These are phyloP conservation scores for Drosophila buzzatii DNA, from an alignment of 2,888 invertebrate genomes.

Conservation along the genomic window DNA sequence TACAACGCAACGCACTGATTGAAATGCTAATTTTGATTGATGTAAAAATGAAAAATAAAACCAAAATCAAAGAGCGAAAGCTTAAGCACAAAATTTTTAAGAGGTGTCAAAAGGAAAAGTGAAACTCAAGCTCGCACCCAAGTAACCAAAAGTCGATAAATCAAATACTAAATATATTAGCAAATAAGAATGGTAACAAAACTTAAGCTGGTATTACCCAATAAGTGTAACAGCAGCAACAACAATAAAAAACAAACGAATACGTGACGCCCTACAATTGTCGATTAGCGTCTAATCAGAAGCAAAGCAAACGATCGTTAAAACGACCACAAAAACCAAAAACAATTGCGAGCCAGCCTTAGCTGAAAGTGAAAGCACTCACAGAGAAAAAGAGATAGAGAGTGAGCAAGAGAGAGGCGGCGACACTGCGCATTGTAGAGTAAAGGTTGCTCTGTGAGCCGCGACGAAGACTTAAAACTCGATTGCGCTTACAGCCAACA, in stretches of 20 bases:
- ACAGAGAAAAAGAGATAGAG: constrained; percentile 17
- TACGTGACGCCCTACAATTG: constrained; percentile 44
- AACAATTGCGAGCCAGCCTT: constrained; percentile 65
- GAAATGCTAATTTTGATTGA: constrained; percentile 78
- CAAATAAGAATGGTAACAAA: constrained; percentile 44
- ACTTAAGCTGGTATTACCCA: constrained; percentile 40
- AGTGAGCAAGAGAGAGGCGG: constrained; percentile 21
- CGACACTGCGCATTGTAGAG: constrained; percentile 22
- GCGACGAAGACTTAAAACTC: constrained; percentile 42
- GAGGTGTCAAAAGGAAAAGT: constrained; percentile 73
- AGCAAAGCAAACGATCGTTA: constrained; percentile 47
- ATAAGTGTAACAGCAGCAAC: constrained; percentile 34
- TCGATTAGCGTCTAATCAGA: constrained; percentile 60
- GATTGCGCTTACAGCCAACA: constrained; percentile 51
- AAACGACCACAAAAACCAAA: constrained; percentile 53
- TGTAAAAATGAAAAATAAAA: constrained; percentile 28
- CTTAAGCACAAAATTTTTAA: constrained; percentile 46
- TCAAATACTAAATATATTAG: constrained; percentile 35
- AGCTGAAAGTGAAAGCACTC: constrained; percentile 79
- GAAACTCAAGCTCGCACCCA: constrained; percentile 59
- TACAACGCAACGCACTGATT: constrained; percentile 50
- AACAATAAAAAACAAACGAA: constrained; percentile 13
- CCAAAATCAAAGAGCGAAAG: constrained; percentile 62
- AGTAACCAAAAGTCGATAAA: constrained; percentile 33
- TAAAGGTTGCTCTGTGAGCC: constrained; percentile 57